Conservation (phyloP, 2,888 invertebrate species). For the Melipona beecheii region DNA sequence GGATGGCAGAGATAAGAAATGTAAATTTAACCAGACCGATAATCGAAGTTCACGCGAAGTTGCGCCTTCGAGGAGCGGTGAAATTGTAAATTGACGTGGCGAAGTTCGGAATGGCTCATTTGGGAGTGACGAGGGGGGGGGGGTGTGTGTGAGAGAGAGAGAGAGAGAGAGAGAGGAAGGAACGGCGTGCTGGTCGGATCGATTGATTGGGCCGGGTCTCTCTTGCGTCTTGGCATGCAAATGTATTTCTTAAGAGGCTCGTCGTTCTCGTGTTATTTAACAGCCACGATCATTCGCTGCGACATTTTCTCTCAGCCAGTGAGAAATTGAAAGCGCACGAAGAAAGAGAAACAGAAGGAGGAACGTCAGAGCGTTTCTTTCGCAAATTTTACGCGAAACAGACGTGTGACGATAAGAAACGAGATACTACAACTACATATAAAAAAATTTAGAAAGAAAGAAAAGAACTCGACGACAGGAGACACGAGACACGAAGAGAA, state of each 20-base stretch:
- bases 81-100: conserved; percentile 34
- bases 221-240: conserved; percentile 8
- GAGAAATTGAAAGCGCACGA: background rate
- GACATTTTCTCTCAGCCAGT: background rate
- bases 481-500: background rate
- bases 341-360: too few relatives aligned
- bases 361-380: too few relatives aligned
- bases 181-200: background rate
- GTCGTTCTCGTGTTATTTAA: background rate
- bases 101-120: conserved; percentile 9
- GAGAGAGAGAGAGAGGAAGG: background rate
- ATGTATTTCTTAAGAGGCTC: background rate
- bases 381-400: too few relatives aligned
- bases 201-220: conserved; percentile 11
- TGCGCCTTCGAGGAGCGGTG: background rate
- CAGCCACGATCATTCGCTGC: background rate
- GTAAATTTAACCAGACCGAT: conserved; percentile 32
- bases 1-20: background rate
- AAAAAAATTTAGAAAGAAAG: too few relatives aligned
- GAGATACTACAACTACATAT: too few relatives aligned
- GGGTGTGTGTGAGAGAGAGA: too few relatives aligned
- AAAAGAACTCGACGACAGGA: background rate
- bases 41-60: conserved; percentile 35
- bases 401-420: too few relatives aligned
- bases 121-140: background rate